Base-by-base conservation (phyloP, 1,140 invertebrate species). In the Frieseomelitta varia region DNA sequence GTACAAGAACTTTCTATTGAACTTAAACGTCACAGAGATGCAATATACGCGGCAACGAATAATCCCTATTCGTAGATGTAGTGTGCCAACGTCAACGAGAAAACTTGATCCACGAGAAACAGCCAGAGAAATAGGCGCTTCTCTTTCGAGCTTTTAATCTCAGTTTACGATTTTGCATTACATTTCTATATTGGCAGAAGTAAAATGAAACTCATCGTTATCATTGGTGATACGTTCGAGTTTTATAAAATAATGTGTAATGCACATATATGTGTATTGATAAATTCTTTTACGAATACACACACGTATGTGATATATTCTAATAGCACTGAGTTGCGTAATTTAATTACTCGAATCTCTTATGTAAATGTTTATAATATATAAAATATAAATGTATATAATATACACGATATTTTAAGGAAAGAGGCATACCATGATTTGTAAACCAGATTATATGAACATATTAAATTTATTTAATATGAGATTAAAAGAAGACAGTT, bases 61-160 rank as follows among this genome's bases (percentile, higher is more conserved):
- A 34, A 61, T 79, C 55, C 58, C 27, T 51, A 55, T 78, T 39
- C 61, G 58, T 47, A 47, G 47, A 78, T 14, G 27, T 78, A 47
- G 47, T 12, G 11, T 12, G 11, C 1, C 71, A n/a, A 72, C 47
- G 15, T 51, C 27, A 51, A 72, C 39, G 68, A 47, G 39, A 14
- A 47, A 69, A 69, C 34, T 69, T n/a, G 39, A 19, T 1, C 34
- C 8, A 47, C 12, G 39, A 47, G 39, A 27, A 71, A n/a, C 39
- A 8, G 8, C 39, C 12, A 24, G 12, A 14, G 39, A n/a, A 14
- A 15, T 27, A 4, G 47, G 3, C 11, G n/a, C 47, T 72, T 72
- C 19, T 27, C 1, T 8, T 27, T 53, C 39, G 2, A 72, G 27
- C n/a, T 27, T 72, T 51, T 34, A 53, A n/a, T 17, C n/a, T 0